phyloP scores from a whole-genome alignment of 1,140 invertebrate species.

The Meloidogyne floridensis region DNA sequence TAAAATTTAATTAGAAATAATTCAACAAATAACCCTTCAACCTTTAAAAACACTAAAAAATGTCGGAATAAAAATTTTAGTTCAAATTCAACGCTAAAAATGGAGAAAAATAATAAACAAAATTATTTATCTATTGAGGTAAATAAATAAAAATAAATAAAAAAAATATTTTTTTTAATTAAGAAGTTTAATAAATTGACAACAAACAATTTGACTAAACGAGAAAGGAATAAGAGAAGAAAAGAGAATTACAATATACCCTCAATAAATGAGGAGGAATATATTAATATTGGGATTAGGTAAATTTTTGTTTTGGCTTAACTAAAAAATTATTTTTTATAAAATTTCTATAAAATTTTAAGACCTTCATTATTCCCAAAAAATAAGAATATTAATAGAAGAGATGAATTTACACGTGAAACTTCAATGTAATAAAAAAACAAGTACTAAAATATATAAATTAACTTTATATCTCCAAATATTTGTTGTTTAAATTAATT shows the following conservation, averaged over 20 bases:
- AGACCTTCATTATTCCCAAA: not conserved
- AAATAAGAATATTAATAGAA: not conserved
- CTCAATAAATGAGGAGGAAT: not conserved
- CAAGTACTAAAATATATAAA: too few species aligned
- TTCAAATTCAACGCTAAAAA: not conserved
- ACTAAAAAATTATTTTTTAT: too few species aligned
- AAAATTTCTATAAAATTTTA: not conserved
- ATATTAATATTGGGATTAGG: not conserved
- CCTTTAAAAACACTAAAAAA: too few species aligned
- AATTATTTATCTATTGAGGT: not conserved
- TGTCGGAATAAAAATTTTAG: not conserved
- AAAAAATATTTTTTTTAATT: not conserved
- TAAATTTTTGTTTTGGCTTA: too few species aligned
- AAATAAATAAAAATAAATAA: not conserved
- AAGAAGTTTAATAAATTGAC: not conserved
- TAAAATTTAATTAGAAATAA: not conserved
- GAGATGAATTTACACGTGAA: not conserved
- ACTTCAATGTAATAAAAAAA: constrained; percentile 1
- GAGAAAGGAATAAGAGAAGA: not conserved
- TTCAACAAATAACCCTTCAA: not conserved
- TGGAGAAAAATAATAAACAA: not conserved
- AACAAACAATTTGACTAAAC: not conserved
- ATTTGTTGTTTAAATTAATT: too few species aligned
- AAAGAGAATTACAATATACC: not conserved
- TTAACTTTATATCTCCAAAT: too few species aligned